Percentiles rank a stretch among this genome's conserved stretches.
Conservation (phyloP, 30 jellyfish, hydroid and myxozoan genomes). For the Mastigias papua region DNA sequence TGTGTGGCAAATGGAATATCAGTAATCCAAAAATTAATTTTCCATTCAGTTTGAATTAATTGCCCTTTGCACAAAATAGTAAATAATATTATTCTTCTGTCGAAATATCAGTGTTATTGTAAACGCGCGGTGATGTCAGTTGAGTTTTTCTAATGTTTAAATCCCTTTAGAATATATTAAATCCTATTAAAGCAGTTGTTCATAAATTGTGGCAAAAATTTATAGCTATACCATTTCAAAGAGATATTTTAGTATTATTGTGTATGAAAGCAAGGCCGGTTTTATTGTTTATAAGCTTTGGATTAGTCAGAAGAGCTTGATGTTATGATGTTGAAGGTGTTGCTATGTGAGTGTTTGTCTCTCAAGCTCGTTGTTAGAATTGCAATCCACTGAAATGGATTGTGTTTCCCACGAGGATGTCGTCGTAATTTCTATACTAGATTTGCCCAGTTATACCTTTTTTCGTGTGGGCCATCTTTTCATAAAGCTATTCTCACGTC, state of each 20-base stretch:
- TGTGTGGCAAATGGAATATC: background rate
- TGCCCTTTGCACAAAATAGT: background rate
- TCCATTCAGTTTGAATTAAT: background rate
- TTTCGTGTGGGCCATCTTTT: too few relatives aligned
- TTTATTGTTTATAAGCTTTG: background rate
- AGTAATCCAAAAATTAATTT: background rate
- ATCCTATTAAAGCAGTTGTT: slow-evolving; percentile 10
- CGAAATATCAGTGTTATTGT: background rate
- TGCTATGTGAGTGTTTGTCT: slow-evolving; percentile 3
- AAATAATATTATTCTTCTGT: background rate
- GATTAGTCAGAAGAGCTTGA: background rate
- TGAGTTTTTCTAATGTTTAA: background rate
- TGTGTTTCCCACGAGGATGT: slow-evolving; percentile 16
- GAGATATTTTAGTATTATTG: background rate
- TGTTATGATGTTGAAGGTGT: slow-evolving; percentile 20
- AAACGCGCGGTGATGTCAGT: slow-evolving; percentile 14
- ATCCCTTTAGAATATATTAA: background rate
- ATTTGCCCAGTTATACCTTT: background rate
- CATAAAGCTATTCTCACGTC: too few relatives aligned
- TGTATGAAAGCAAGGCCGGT: slow-evolving; percentile 18
- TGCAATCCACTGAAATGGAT: background rate
- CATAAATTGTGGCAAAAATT: slow-evolving; percentile 6
- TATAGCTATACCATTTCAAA: slow-evolving; percentile 4
- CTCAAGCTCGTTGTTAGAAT: background rate
- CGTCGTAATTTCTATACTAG: background rate